Conservation (phyloP, 2,113 vertebrate species). For the Grammomys surdaster region DNA sequence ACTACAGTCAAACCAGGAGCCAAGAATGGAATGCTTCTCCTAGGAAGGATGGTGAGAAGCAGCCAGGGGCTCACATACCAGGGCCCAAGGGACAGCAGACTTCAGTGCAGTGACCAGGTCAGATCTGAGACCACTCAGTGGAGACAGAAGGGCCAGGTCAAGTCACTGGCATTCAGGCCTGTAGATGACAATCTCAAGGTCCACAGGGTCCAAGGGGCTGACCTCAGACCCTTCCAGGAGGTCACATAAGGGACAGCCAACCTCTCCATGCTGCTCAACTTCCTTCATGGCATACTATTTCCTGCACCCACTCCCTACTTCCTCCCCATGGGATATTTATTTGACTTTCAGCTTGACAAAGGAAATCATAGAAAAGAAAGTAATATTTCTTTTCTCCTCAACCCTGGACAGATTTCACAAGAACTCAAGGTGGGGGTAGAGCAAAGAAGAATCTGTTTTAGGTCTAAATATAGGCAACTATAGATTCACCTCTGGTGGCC, state of each 20-base stretch:
- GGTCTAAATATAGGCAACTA: conserved; percentile 2
- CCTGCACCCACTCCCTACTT: neutral
- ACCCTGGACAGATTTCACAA: neutral
- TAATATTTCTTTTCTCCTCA: conserved; percentile 9
- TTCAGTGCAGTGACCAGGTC: neutral
- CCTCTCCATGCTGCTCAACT: neutral
- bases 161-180: neutral
- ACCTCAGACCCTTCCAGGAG: neutral
- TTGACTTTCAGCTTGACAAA: conserved; percentile 51
- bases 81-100: too few relatives aligned
- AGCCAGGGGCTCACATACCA: accelerated
- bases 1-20: neutral
- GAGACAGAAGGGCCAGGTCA: neutral
- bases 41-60: neutral
- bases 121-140: neutral
- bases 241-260: neutral
- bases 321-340: neutral
- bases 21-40: neutral
- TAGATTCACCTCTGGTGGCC: neutral
- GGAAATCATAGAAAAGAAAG: conserved; percentile 24
- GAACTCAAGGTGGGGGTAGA: neutral
- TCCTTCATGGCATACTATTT: too few relatives aligned
- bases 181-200: too few relatives aligned
- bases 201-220: too few relatives aligned
- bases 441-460: neutral